A percentile compares a stretch with the other conserved stretches of the same genome.
These are phyloP conservation scores for Serranus cabrilla DNA, from an alignment of 2,797 vertebrate species.

Conservation along the genomic window DNA sequence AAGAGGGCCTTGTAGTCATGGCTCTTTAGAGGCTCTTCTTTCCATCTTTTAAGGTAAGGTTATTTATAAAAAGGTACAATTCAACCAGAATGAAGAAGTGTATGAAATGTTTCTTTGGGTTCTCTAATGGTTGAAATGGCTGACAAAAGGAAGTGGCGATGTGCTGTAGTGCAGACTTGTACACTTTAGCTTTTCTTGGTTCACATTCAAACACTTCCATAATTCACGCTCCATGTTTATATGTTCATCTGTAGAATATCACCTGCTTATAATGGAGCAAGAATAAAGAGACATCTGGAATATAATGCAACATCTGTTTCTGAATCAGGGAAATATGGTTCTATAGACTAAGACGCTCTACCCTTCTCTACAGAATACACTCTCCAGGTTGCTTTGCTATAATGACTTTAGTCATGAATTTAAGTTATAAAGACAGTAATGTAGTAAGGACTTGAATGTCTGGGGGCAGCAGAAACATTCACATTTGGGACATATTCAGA, in stretches of 20 bases:
- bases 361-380: not conserved
- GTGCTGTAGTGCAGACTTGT: too few relatives aligned
- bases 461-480: not conserved
- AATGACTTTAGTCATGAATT: not conserved
- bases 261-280: not conserved
- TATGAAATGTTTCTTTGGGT: not conserved
- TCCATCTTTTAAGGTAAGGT: too few relatives aligned
- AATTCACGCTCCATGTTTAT: not conserved
- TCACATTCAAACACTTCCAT: not conserved
- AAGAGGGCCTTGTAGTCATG: not conserved
- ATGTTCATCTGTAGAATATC: constrained; percentile 2
- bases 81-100: too few relatives aligned
- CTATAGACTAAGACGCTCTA: not conserved
- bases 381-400: not conserved
- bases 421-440: not conserved
- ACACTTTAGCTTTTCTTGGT: not conserved
- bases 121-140: not conserved
- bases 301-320: constrained; percentile 39
- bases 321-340: constrained; percentile 1
- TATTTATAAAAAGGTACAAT: too few relatives aligned
- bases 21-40: too few relatives aligned
- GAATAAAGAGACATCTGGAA: constrained; percentile 39
- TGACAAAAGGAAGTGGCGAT: not conserved
- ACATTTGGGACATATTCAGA: not conserved
- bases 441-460: not conserved